Evolutionary conservation across 2,797 vertebrate species (phyloP), one percentile per base, ranked within the genome.

Genomic region (Psittacula echo): DNA sequence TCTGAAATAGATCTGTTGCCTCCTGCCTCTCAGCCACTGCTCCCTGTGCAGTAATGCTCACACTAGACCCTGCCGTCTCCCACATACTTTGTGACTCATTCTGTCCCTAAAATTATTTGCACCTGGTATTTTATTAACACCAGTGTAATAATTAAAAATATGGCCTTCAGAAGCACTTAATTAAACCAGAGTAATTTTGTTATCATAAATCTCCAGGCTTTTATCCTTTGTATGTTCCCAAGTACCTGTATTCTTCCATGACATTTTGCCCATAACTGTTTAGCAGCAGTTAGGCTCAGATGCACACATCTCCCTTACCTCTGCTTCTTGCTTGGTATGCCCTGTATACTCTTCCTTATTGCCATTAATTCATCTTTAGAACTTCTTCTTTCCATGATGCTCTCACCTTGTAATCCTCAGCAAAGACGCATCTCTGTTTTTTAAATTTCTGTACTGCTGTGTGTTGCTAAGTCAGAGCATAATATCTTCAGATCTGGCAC

Each of bases 91-190:
- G 34, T 94, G 91, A 91, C 34, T 91, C 71, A 81, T 62, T 88
- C 54, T 82, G 51, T 32, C 58, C 47, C 24, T 64, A 37, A 64
- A 87, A 82, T 53, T 88, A 81, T 79, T 85, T 87, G 60, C 77
- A 92, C 45, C 70, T 91, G 60, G 34, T 86, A 34, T 67, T 88
- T 94, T 88, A 44, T 68, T 81, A 89, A 42, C 39, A 58, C n/a
- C n/a, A 73, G 18, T 41, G 24, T 73, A 88, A 65, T 75, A 8
- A 45, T 61, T 86, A 70, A 94, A 86, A 93, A 41, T 81, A 76
- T 24, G n/a, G 15, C 62, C 42, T 79, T 90, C 62, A 91, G 80
- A 82, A 75, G 8, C 37, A 10, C 73, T 89, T 74, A 87, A 74
- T 68, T 87, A 91, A 93, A 83, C 29, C 20, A n/a, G 27, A 58